A percentile compares a stretch with the other conserved stretches of the same genome.
Conservation (phyloP, 1,140 invertebrate species). For the Trachymyrmex septentrionalis region DNA sequence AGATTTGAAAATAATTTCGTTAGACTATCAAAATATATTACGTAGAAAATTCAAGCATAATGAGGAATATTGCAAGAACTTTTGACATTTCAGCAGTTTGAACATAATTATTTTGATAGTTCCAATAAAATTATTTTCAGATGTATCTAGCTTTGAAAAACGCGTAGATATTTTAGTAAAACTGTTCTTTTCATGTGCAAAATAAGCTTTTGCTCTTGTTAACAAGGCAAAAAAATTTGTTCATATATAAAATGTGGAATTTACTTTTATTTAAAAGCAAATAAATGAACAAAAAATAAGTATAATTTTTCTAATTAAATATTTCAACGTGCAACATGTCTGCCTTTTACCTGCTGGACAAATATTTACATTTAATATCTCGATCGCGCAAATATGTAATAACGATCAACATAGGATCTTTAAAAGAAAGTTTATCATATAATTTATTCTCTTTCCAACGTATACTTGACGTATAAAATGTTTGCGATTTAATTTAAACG, state of each 20-base stretch:
- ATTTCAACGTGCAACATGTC: conserved; percentile 18
- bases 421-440: conserved; percentile 17
- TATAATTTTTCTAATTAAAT: conserved; percentile 31
- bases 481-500: background rate
- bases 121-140: too few species aligned
- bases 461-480: conserved; percentile 1
- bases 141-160: too few species aligned
- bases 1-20: too few species aligned
- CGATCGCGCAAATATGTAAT: conserved; percentile 24
- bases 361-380: conserved; percentile 48
- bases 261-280: background rate
- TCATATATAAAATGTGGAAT: background rate
- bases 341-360: conserved; percentile 4
- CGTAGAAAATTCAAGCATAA: too few species aligned
- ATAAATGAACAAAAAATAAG: background rate
- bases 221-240: background rate
- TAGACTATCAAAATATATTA: too few species aligned
- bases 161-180: too few species aligned
- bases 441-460: background rate
- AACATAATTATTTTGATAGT: too few species aligned
- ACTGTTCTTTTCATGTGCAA: too few species aligned
- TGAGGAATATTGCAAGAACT: too few species aligned
- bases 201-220: background rate
- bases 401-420: background rate
- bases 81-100: too few species aligned